Conservation (phyloP, 2,797 vertebrate genomes). For the Alca torda region DNA sequence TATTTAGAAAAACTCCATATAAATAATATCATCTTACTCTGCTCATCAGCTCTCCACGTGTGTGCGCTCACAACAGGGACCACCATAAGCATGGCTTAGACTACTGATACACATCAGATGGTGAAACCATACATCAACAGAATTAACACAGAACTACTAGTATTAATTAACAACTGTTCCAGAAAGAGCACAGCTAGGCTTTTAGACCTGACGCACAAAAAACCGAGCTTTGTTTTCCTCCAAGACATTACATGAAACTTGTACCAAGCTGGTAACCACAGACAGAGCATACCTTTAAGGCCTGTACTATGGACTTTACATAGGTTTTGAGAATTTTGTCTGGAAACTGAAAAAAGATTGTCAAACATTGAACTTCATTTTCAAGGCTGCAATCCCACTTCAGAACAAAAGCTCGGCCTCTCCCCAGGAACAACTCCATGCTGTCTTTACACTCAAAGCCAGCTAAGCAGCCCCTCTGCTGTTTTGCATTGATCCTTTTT, state of each 20-base stretch:
- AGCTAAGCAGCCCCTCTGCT: not conserved
- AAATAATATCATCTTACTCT: not conserved
- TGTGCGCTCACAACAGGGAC: not conserved
- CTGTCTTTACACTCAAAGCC: not conserved
- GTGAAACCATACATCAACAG: not conserved
- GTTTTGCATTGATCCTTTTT: not conserved
- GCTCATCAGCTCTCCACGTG: not conserved
- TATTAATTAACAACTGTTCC: not conserved
- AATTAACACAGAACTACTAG: not conserved
- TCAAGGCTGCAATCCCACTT: not conserved
- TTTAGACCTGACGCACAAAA: not conserved
- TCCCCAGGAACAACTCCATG: not conserved
- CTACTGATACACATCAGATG: not conserved
- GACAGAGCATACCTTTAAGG: not conserved
- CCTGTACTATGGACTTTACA: not conserved
- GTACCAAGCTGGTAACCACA: not conserved
- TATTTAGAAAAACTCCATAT: not conserved
- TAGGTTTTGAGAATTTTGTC: not conserved
- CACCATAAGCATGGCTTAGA: not conserved
- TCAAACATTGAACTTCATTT: not conserved
- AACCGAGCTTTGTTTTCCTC: not conserved
- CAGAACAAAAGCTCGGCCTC: not conserved
- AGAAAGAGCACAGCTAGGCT: not conserved
- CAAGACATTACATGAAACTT: not conserved
- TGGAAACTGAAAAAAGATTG: not conserved